phyloP scores from a whole-genome alignment of 2,797 vertebrate species.

The Lacerta bilineata region DNA sequence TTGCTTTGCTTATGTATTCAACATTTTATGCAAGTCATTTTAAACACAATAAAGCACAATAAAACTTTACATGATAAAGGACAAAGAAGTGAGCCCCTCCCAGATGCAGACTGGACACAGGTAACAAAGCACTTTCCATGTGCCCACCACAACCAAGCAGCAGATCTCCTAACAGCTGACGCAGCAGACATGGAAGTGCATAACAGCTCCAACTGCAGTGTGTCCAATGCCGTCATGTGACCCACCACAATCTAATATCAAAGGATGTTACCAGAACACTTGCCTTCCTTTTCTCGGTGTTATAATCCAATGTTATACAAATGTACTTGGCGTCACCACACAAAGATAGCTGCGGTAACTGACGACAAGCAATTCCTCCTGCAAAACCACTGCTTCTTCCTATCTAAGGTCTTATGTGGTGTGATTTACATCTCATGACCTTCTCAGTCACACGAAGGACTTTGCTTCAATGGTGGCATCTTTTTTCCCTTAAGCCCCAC shows the following conservation, averaged over 20 bases:
- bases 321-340: neutral
- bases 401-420: neutral
- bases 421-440: neutral
- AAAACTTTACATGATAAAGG: neutral
- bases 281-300: constrained; percentile 43
- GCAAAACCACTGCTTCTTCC: constrained; percentile 4
- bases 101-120: rapidly evolving
- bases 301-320: neutral
- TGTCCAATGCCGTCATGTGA: neutral
- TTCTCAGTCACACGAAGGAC: neutral
- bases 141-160: neutral
- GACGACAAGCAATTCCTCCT: constrained; percentile 12
- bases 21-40: neutral
- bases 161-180: neutral
- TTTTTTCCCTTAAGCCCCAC: constrained; percentile 13
- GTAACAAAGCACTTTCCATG: too few relatives aligned
- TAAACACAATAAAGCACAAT: neutral
- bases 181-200: neutral
- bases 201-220: neutral
- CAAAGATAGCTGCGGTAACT: constrained; percentile 48
- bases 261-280: neutral
- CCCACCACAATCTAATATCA: constrained; percentile 15
- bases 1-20: neutral
- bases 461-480: neutral
- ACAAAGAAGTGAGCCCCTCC: neutral